Evolutionary conservation across 1,140 invertebrate species (phyloP).

Genomic region (Drosophila hydei): DNA sequence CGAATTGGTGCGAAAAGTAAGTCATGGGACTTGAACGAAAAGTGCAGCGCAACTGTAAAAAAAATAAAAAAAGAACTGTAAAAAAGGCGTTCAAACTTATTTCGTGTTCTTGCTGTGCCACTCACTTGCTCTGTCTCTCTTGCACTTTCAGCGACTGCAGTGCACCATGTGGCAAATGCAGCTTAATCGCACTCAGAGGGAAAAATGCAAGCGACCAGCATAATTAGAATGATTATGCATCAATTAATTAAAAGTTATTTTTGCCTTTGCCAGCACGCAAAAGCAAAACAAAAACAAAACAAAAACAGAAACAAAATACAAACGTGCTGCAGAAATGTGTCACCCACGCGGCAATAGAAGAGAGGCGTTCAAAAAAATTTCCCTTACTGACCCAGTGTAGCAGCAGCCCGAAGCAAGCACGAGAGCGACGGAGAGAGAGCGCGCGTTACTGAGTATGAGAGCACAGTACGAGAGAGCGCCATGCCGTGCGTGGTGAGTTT

Average conservation of each 20-base stretch:
- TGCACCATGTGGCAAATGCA: slow-evolving; percentile 8
- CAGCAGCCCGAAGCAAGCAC: slow-evolving; percentile 15
- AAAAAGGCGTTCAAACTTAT: slow-evolving; percentile 8
- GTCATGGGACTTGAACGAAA: slow-evolving; percentile 41
- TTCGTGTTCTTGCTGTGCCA: not conserved
- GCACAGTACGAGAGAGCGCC: slow-evolving; percentile 8
- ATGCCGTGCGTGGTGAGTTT: slow-evolving; percentile 56
- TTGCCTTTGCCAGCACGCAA: slow-evolving; percentile 40
- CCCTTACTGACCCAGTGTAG: slow-evolving; percentile 54
- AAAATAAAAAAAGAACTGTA: not conserved
- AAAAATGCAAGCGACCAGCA: slow-evolving; percentile 44
- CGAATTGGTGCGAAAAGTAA: slow-evolving; percentile 61
- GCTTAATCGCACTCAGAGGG: slow-evolving; percentile 35
- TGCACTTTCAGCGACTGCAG: not conserved
- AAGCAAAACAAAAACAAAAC: slow-evolving; percentile 39
- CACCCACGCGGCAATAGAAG: slow-evolving; percentile 31
- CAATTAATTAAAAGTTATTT: slow-evolving; percentile 78
- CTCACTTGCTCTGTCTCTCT: not conserved
- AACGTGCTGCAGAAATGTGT: slow-evolving; percentile 43
- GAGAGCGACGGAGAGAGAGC: slow-evolving; percentile 14
- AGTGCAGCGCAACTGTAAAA: slow-evolving; percentile 15
- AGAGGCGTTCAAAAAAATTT: slow-evolving; percentile 38
- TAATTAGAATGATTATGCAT: slow-evolving; percentile 65
- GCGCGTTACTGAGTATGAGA: no score
- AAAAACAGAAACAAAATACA: slow-evolving; percentile 42